phyloP scores from a whole-genome alignment of 2,113 vertebrate genomes.

The Lophius piscatorius region DNA sequence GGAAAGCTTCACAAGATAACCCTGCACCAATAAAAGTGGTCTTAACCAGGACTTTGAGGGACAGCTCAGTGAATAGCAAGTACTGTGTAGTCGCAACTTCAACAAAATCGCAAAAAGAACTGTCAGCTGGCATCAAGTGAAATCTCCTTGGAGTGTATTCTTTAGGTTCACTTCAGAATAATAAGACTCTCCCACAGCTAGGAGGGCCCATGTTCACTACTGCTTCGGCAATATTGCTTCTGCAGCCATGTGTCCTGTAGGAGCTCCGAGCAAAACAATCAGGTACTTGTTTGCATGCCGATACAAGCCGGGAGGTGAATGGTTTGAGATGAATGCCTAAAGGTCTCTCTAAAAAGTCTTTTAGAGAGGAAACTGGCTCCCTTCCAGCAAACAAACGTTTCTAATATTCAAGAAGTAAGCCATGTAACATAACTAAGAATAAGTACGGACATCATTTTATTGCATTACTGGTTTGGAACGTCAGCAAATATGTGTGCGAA shows the following conservation, averaged over 20 bases:
- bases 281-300: constrained; percentile 20
- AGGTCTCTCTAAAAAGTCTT: constrained; percentile 15
- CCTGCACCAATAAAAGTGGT: constrained; percentile 37
- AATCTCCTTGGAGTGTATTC: constrained; percentile 4
- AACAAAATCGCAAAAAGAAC: neutral
- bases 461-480: too few species aligned
- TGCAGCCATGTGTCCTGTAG: constrained; percentile 5
- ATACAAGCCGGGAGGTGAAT: constrained; percentile 19
- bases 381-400: constrained; percentile 28
- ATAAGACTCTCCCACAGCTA: neutral
- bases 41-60: constrained; percentile 24
- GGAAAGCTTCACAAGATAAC: constrained; percentile 24
- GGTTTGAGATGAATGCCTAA: constrained; percentile 14
- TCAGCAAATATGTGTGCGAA: too few species aligned
- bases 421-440: too few species aligned
- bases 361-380: constrained; percentile 17
- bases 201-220: constrained; percentile 10
- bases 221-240: too few species aligned
- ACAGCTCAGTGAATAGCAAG: constrained; percentile 16
- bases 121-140: constrained; percentile 14
- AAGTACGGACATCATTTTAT: too few species aligned
- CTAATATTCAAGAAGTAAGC: too few species aligned
- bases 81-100: constrained; percentile 1
- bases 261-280: constrained; percentile 28
- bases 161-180: neutral